phyloP scores from a whole-genome alignment of 2,113 vertebrate genomes.

The Hirundichthys speculiger region DNA sequence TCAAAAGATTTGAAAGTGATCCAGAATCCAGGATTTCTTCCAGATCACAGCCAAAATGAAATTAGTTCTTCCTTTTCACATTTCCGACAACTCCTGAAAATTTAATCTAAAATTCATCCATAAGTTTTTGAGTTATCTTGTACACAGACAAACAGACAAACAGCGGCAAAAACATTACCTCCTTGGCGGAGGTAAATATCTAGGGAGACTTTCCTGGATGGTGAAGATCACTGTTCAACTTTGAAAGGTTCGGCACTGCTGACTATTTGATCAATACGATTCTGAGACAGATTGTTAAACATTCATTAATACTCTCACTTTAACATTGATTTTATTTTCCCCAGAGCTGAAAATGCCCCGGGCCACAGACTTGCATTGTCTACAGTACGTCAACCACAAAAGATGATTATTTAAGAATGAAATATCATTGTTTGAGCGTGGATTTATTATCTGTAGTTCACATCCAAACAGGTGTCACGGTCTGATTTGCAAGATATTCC shows the following conservation, averaged over 20 bases:
- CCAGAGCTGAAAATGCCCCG: constrained; percentile 33
- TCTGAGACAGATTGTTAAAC: constrained; percentile 66
- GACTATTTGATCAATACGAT: constrained; percentile 59
- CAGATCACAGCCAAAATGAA: no score
- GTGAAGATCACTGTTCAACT: constrained; percentile 45
- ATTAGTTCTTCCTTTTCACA: no score
- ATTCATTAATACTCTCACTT: constrained; percentile 70
- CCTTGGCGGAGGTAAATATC: constrained; percentile 53
- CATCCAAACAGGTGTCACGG: constrained; percentile 56
- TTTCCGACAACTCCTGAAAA: no score
- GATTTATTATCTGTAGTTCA: constrained; percentile 40
- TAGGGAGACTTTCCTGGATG: constrained; percentile 26
- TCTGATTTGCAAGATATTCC: constrained; percentile 61
- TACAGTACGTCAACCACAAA: constrained; percentile 46
- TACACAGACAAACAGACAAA: no score
- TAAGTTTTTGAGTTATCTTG: no score
- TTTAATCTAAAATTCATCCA: no score
- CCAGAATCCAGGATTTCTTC: no score
- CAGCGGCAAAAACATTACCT: no score
- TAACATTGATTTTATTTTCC: constrained; percentile 47
- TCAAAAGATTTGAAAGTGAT: no score
- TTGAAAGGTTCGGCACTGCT: constrained; percentile 32
- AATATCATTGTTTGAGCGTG: constrained; percentile 47
- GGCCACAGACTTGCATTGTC: constrained; percentile 45
- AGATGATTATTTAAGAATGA: constrained; percentile 68